Evolutionary conservation across 2,888 invertebrate genomes (phyloP).

Genomic region (Tigriopus californicus): DNA sequence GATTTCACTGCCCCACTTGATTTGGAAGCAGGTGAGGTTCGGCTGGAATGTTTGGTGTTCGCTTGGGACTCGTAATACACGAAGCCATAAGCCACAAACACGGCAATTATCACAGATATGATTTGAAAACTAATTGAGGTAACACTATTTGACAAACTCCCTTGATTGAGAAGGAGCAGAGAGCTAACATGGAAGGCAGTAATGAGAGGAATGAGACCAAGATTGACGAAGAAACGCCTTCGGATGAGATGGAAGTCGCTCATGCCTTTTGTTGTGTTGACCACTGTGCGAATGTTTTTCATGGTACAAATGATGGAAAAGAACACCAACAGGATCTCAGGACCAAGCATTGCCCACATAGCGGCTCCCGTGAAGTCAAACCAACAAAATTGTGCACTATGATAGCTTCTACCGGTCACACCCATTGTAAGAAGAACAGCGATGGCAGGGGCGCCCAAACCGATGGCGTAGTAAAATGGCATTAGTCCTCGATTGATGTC

Average conservation of each 20-base stretch:
- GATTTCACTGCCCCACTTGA: background rate
- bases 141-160: background rate
- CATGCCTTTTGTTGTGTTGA: conserved; percentile 71
- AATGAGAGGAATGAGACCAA: conserved; percentile 62
- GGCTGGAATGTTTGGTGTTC: no score
- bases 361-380: conserved; percentile 77
- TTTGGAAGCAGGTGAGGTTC: no score
- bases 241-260: conserved; percentile 65
- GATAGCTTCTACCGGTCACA: conserved; percentile 82
- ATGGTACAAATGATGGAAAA: conserved; percentile 60
- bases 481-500: conserved; percentile 90
- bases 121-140: no score
- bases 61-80: conserved; percentile 7
- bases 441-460: conserved; percentile 78
- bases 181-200: conserved; percentile 72
- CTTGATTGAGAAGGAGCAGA: conserved; percentile 53
- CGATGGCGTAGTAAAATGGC: conserved; percentile 72
- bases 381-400: conserved; percentile 78
- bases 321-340: conserved; percentile 56
- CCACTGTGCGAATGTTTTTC: conserved; percentile 71
- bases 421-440: conserved; percentile 76
- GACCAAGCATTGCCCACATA: conserved; percentile 86
- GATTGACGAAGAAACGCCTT: conserved; percentile 55
- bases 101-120: conserved; percentile 2
- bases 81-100: background rate